phyloP scores from a whole-genome alignment of 1,140 invertebrate genomes.

The silkworm (Bombyx mori) region ASM3026992v2 NC_085122.1:9914501-9915000 shows the following conservation, averaged over 20 bases:
- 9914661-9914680: conserved; percentile 95
- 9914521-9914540: conserved; percentile 98
- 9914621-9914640: conserved; percentile 97
- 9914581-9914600: conserved; percentile 97
- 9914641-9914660: conserved; percentile 98
- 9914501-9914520: conserved; percentile 98
- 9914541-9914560: conserved; percentile 98
- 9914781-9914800: not conserved
- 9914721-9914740: conserved; percentile 70
- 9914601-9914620: conserved; percentile 99
- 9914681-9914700: conserved; percentile 91
- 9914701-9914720: conserved; percentile 93
- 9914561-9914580: conserved; percentile 99
- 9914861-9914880: no score
- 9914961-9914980: no score
- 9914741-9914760: conserved; percentile 75
- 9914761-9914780: conserved; percentile 68
- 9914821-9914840: no score
- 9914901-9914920: no score
- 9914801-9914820: conserved; percentile 1
- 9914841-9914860: no score
- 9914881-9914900: no score
- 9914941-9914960: no score
- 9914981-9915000: no score
- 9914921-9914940: no score